Conservation (phyloP, 2,888 invertebrate species). For the Kryphioiulus occultus region DNA sequence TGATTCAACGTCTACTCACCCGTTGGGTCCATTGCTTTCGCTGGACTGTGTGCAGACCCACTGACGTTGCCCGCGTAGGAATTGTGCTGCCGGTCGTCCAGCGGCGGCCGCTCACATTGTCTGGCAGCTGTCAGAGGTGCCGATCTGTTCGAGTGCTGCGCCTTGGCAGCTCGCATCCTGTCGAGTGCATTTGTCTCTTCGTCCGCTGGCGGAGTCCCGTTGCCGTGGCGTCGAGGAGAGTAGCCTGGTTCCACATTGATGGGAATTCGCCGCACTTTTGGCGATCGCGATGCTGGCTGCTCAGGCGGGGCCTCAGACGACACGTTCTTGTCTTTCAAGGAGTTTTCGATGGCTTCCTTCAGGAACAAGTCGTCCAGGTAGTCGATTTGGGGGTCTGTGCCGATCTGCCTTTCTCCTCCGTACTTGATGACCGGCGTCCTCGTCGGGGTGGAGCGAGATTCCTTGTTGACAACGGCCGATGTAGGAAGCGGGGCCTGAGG, state of each 20-base stretch:
- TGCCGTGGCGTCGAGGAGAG: neutral
- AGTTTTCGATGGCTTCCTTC: conserved; percentile 47
- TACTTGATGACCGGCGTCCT: neutral
- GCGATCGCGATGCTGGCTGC: neutral
- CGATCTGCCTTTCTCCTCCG: neutral
- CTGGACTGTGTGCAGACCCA: neutral
- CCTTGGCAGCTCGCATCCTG: conserved; percentile 1
- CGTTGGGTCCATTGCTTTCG: neutral
- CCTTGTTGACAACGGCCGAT: neutral
- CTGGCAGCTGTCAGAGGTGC: conserved; percentile 1
- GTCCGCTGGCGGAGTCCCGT: neutral
- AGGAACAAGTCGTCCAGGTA: conserved; percentile 45
- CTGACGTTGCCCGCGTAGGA: neutral
- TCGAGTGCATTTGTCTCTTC: neutral
- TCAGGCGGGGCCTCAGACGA: neutral
- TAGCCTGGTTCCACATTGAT: conserved; percentile 34
- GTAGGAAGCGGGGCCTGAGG: neutral
- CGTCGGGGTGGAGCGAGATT: neutral
- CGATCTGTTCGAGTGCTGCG: conserved; percentile 24
- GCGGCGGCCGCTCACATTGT: neutral
- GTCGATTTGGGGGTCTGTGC: neutral
- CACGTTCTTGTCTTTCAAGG: conserved; percentile 29
- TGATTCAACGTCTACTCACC: neutral
- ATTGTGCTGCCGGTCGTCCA: neutral
- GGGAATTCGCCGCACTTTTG: conserved; percentile 41